These are phyloP conservation scores for Chrysolina haemoptera DNA, from an alignment of 2,888 invertebrate genomes.

Conservation along the genomic window DNA sequence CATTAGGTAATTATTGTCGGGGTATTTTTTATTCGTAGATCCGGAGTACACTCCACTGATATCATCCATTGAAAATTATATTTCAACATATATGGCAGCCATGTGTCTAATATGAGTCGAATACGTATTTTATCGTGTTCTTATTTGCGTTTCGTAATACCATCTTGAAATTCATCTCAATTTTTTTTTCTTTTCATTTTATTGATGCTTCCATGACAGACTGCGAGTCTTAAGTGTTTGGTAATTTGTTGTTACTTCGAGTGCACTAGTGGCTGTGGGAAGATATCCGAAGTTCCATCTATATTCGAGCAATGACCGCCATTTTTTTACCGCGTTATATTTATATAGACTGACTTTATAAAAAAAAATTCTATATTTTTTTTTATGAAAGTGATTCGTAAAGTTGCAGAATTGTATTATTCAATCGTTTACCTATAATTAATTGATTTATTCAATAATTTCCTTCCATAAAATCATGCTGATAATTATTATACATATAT, in stretches of 20 bases:
- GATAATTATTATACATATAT: too few species aligned
- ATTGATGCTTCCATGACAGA: constrained; percentile 26
- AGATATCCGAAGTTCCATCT: neutral
- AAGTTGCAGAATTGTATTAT: too few species aligned
- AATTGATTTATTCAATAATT: too few species aligned
- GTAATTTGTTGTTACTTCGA: constrained; percentile 1
- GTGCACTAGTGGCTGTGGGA: neutral
- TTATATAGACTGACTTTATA: too few species aligned
- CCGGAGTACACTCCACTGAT: constrained; percentile 28
- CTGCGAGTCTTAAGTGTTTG: constrained; percentile 9
- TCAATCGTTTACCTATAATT: too few species aligned
- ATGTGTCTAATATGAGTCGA: constrained; percentile 44
- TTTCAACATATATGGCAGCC: constrained; percentile 45
- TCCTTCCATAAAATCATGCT: too few species aligned
- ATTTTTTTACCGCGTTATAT: too few species aligned
- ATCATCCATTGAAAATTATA: constrained; percentile 35
- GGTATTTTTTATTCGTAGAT: too few species aligned
- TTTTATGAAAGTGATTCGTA: too few species aligned
- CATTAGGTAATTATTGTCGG: too few species aligned
- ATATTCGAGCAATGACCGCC: neutral
- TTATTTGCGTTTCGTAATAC: constrained; percentile 37
- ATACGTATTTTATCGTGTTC: constrained; percentile 36
- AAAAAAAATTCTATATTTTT: too few species aligned
- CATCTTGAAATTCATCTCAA: constrained; percentile 37
- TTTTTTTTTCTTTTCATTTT: constrained; percentile 29